Percentiles rank a stretch among this genome's conserved stretches.
phyloP scores from a whole-genome alignment of 2,797 vertebrate species.

The Halcyon chelicuti region DNA sequence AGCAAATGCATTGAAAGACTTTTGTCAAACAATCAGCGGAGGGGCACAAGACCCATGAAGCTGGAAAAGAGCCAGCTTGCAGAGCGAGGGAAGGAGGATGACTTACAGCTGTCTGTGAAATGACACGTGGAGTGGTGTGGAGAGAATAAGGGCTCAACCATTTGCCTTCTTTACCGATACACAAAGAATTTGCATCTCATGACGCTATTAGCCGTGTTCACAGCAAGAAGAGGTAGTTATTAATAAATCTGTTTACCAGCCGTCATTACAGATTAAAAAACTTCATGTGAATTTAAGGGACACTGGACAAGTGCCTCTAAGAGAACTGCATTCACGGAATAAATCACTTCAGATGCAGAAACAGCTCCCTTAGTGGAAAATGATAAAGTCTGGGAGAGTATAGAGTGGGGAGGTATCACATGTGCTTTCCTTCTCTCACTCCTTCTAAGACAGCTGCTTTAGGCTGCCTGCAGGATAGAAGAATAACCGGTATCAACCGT shows the following conservation, averaged over 20 bases:
- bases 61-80: neutral
- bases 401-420: neutral
- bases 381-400: neutral
- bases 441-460: neutral
- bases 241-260: neutral
- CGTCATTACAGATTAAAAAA: neutral
- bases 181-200: fast-evolving
- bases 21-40: neutral
- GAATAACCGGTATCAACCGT: neutral
- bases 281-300: neutral
- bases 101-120: neutral
- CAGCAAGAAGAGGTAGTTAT: neutral
- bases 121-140: neutral
- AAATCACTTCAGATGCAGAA: neutral
- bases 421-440: neutral
- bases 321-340: neutral
- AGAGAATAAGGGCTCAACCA: neutral
- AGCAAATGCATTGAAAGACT: neutral
- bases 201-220: neutral
- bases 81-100: neutral
- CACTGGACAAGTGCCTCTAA: neutral
- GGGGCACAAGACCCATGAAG: neutral
- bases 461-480: neutral
- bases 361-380: neutral
- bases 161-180: neutral